Evolutionary conservation across 2,797 vertebrate genomes (phyloP), one percentile per base, ranked within the genome.

Genomic region (Characodon lateralis): DNA sequence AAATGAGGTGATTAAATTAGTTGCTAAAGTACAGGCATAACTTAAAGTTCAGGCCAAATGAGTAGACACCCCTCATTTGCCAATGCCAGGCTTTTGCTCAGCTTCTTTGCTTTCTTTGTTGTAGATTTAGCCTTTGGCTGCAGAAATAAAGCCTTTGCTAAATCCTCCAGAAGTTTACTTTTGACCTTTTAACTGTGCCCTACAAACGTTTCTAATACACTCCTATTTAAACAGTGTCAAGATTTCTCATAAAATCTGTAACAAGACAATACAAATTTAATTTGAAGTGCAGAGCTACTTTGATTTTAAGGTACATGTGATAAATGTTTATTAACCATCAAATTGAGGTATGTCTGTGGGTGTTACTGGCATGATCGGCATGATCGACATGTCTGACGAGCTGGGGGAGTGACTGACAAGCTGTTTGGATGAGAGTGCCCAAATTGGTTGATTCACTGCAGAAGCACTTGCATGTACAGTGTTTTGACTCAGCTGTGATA

Each of bases 331-430:
- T 75, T 51, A 51, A 53, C 4, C 16, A 35, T 76, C 50, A 68
- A 41, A 41, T 1, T 2, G 50, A 68, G 14, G 63, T 12, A 28
- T 20, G 14, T 56, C 18, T 68, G 63, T 69, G 63, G 74, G 50
- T 66, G 74, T 56, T 26, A 13, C 50, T 41, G 28, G 61, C 61
- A 26, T 75, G 48, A 75, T 28, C 18, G 61, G 31, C 61, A 22
- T 46, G 43, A 46, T 1, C 41, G 53, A 35, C 51, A 55, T 26
- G 35, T n/a, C 61, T 66, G 61, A 75, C 31, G 26, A 39, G 65
- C 50, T 20, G 48, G 13, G 13, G 61, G 74, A 51, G 73, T 39
- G 63, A 66, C 35, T 68, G 74, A 41, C 63, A 55, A 68, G 74
- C 63, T 76, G 74, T 55, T 76, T 68, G 63, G 61, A 26, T 13